Evolutionary conservation across 2,113 vertebrate species (phyloP).

Genomic region (Sceloporus undulatus): DNA sequence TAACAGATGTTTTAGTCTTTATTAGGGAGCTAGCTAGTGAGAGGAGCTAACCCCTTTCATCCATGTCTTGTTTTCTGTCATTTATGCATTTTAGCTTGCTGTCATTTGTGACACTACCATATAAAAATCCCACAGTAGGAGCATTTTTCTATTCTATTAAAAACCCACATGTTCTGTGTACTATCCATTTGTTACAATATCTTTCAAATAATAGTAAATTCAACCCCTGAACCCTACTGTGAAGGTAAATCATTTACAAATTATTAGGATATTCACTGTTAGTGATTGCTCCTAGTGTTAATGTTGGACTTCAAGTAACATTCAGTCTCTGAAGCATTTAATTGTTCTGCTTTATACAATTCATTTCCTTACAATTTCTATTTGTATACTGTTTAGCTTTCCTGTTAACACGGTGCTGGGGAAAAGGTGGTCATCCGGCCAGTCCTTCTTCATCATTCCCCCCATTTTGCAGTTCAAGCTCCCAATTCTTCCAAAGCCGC

Average conservation of each 20-base stretch:
- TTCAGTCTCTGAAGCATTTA: neutral
- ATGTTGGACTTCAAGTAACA: conserved; percentile 2
- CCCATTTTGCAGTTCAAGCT: too few relatives aligned
- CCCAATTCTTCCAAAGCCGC: too few relatives aligned
- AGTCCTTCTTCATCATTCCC: too few relatives aligned
- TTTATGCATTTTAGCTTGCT: neutral
- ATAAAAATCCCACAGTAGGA: neutral
- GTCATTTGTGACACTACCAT: neutral
- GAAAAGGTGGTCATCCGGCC: too few relatives aligned
- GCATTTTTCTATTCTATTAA: neutral
- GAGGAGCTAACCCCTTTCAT: neutral
- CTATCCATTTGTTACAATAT: neutral
- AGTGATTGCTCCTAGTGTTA: neutral
- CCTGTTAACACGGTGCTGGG: too few relatives aligned
- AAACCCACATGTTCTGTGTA: neutral
- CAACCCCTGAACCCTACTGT: neutral
- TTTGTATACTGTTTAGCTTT: neutral
- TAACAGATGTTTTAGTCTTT: too few relatives aligned
- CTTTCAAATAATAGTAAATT: neutral
- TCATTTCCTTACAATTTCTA: neutral
- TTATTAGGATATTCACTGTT: conserved; percentile 1
- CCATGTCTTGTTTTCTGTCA: neutral
- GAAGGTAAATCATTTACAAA: neutral
- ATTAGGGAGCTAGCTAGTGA: too few relatives aligned
- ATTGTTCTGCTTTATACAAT: neutral